Conservation (phyloP, 2,113 vertebrate species). For the Tyrannus savana region DNA sequence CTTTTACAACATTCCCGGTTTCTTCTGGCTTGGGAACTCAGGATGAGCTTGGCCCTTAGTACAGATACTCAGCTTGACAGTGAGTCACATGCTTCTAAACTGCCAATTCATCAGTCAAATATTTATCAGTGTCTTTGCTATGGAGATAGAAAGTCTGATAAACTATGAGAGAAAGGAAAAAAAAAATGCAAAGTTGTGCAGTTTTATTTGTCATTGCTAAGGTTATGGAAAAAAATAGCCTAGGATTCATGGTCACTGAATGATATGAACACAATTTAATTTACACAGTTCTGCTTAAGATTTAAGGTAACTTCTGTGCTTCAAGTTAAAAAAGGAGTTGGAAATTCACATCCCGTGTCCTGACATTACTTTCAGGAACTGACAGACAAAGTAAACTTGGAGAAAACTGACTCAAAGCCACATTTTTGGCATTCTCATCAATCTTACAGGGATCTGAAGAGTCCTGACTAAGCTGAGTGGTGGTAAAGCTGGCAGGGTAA, state of each 20-base stretch:
- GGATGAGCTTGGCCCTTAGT: conserved; percentile 23
- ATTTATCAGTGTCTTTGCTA: background rate
- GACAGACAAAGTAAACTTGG: background rate
- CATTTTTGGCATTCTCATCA: background rate
- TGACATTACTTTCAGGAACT: background rate
- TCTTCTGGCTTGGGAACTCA: conserved; percentile 64
- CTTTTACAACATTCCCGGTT: conserved; percentile 59
- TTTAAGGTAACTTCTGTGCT: background rate
- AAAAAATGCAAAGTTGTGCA: background rate
- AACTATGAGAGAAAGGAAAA: background rate
- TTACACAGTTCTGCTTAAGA: background rate
- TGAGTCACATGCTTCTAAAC: conserved; percentile 9
- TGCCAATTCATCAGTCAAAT: conserved; percentile 30
- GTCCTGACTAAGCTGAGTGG: background rate
- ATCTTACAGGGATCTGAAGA: background rate
- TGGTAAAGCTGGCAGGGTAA: background rate
- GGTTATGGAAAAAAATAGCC: background rate
- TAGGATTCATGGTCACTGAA: background rate
- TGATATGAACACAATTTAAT: background rate
- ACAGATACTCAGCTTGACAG: conserved; percentile 28
- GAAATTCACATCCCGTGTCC: background rate
- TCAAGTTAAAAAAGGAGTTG: background rate
- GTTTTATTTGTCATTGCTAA: background rate
- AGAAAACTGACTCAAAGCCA: background rate
- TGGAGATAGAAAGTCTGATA: background rate